A percentile compares a stretch with the other conserved stretches of the same genome.
Conservation (phyloP, 2,888 invertebrate species). For the Ptychoptera contaminata region DNA sequence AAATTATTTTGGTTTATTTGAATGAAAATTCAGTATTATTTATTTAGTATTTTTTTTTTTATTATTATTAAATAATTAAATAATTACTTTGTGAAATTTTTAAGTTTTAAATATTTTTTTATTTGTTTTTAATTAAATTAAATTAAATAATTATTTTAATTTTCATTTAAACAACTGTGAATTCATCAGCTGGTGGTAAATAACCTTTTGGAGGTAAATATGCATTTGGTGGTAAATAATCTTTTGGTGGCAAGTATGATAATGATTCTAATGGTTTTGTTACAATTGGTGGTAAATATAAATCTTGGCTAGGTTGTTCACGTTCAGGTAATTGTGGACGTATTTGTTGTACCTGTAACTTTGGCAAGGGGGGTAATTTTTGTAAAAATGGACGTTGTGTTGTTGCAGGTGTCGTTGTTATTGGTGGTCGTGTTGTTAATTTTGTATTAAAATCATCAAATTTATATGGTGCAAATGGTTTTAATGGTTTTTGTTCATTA, state of each 20-base stretch:
- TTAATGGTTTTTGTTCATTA: neutral
- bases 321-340: neutral
- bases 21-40: too few species aligned
- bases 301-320: neutral
- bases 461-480: neutral
- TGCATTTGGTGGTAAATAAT: slow-evolving; percentile 2
- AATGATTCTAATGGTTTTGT: too few species aligned
- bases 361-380: neutral
- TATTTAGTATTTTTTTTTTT: too few species aligned
- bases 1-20: too few species aligned
- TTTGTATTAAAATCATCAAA: neutral
- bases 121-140: too few species aligned
- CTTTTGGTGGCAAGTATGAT: neutral
- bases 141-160: too few species aligned
- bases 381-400: neutral
- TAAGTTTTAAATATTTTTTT: too few species aligned
- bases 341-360: neutral
- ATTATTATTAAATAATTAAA: too few species aligned
- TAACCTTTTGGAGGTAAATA: slow-evolving; percentile 1
- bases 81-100: too few species aligned
- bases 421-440: neutral
- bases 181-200: neutral
- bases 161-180: neutral
- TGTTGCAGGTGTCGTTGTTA: neutral
- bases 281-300: slow-evolving; percentile 1